Evolutionary conservation across 2,888 invertebrate genomes (phyloP), one percentile per base, ranked within the genome.

Genomic region (Dryadula phaetusa): DNA sequence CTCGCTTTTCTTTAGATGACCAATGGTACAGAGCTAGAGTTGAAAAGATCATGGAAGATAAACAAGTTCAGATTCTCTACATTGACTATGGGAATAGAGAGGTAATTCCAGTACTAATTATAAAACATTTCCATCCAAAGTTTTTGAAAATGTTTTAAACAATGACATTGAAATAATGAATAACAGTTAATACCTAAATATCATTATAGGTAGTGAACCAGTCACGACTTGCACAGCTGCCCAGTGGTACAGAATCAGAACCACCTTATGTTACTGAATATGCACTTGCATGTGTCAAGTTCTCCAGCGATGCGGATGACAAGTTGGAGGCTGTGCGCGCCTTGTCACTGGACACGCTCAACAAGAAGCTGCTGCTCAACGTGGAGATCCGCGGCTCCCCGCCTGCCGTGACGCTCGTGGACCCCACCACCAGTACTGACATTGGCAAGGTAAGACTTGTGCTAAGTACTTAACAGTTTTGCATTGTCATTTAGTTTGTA

Each of bases 21-120:
- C 96, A 97, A 80, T 99, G 99, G 99, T 99, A 99, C 88, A 94
- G 99, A 78, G 99, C 98, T 0, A 97, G 96, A 84, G 95, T 99
- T n/a, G 98, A 98, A 81, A 96, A 95, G 79, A 88, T 97, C 1
- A 88, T 94, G 62, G 96, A 96, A 42, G 94, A 95, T 68, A 96
- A 96, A 78, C 84, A 78, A 67, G 96, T 95, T 14, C 95, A 95
- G 62, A 96, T 99, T 37, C 94, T 97, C 72, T 99, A 98, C 91
- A 95, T 99, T 76, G 99, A 99, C 86, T 99, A 98, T 82, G 99
- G 99, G 75, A 99, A 99, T 87, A 95, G 96, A 82, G 98, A 98
- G 93, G 94, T 95, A 75, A 87, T 73, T 65, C 56, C 20, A 12
- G 37, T 40, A 52, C 8, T 44, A 20, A 1, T 32, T 62, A 34